These are phyloP conservation scores for Cardiocondyla obscurior DNA, from an alignment of 1,140 invertebrate genomes.

Conservation along the genomic window DNA sequence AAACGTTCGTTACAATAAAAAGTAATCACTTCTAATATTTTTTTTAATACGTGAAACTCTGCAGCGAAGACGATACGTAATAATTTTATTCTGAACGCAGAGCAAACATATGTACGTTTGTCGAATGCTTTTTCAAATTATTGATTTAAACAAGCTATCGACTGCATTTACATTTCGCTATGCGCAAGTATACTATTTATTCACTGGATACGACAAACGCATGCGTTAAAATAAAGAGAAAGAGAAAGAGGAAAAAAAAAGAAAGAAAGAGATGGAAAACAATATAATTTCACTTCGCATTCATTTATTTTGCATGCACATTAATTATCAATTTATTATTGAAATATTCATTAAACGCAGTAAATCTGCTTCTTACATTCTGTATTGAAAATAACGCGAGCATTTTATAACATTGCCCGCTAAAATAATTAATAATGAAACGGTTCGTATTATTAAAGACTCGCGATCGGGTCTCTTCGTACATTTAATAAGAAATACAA, in stretches of 20 bases:
- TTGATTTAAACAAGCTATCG: not conserved
- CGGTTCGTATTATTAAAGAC: not conserved
- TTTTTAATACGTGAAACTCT: not conserved
- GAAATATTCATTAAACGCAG: slow-evolving; percentile 21
- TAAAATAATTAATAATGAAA: not conserved
- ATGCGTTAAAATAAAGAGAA: not conserved
- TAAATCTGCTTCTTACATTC: not conserved
- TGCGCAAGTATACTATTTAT: not conserved
- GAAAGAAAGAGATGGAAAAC: not conserved
- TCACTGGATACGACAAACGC: slow-evolving; percentile 6
- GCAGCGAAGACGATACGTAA: not conserved
- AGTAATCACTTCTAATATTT: not conserved
- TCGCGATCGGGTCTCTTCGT: not conserved
- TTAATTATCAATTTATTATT: slow-evolving; percentile 17
- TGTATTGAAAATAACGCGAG: not conserved
- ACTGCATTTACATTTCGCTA: not conserved
- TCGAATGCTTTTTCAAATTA: slow-evolving; percentile 3
- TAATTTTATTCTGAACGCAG: not conserved
- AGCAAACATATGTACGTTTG: not conserved
- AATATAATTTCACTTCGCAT: slow-evolving; percentile 1
- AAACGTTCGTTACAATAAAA: not conserved
- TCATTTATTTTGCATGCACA: not conserved
- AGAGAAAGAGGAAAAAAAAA: not conserved
- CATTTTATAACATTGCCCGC: not conserved
- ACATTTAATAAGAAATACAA: not conserved